Evolutionary conservation across 1,140 invertebrate species (phyloP), one percentile per base, ranked within the genome.

Genomic region (Polypedilum pembai): DNA sequence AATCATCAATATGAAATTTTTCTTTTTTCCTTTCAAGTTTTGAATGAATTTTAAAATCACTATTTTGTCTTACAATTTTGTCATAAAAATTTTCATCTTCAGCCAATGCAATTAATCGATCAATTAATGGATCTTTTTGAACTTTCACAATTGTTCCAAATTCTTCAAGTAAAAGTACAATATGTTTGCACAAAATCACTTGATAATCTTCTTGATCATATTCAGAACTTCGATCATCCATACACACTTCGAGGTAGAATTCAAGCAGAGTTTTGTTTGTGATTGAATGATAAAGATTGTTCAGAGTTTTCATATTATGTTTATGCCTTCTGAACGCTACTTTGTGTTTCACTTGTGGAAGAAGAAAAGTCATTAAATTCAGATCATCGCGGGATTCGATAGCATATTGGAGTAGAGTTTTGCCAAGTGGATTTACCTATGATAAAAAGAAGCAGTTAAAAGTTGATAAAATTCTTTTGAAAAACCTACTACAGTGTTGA

Each of bases 1-100:
- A n/a, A 15, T 56, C 45, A 56, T 56, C 45, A 56, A 56, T 56
- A 15, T 56, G 45, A 15, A 56, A 56, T 56, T 56, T 56, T 56
- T 56, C 45, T n/a, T 56, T 56, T 4, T n/a, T 12, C 15, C 45
- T 12, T 3, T 56, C 45, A 56, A n/a, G 12, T 56, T 56, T 56
- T 8, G 45, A 56, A n/a, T 12, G 45, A 56, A 56, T 56, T 15
- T 56, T 56, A 56, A 56, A 56, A 3, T 56, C 45, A 56, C 45
- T 56, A 12, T 56, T n/a, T 4, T 8, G 12, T 15, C 45, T 12
- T 4, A 56, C 45, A 15, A 56, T 56, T 56, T 56, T 56, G 3
- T 56, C 45, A 56, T 56, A 56, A n/a, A 56, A 56, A 56, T 56
- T 56, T 12, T 56, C 45, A 56, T 56, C 45, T n/a, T 56, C 45